phyloP scores from a whole-genome alignment of 2,113 vertebrate genomes.

The Burhinus oedicnemus region DNA sequence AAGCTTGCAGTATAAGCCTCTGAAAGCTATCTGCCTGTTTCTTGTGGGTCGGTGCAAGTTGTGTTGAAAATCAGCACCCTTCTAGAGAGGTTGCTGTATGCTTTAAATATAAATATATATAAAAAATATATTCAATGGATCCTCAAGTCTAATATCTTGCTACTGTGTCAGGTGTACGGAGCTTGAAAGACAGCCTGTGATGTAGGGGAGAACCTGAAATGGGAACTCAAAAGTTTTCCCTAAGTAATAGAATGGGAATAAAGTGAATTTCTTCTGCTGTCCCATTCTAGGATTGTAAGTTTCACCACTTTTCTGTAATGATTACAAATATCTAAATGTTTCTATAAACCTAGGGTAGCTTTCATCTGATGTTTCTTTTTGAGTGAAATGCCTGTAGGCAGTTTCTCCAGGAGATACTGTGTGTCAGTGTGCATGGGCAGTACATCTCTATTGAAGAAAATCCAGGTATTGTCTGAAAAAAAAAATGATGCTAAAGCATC shows the following conservation, averaged over 20 bases:
- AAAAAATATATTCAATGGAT: fast-evolving
- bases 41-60: fast-evolving
- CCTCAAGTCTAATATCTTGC: background rate
- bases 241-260: background rate
- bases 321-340: background rate
- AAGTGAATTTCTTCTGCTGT: background rate
- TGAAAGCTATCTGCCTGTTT: background rate
- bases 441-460: background rate
- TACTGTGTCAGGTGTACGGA: background rate
- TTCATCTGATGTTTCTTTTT: background rate
- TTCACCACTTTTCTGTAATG: background rate
- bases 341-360: background rate
- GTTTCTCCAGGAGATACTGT: background rate
- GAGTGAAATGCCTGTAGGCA: background rate
- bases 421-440: background rate
- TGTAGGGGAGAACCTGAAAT: background rate
- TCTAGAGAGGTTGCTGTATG: too few species aligned
- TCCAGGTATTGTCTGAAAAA: background rate
- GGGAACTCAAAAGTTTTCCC: background rate
- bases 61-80: too few species aligned
- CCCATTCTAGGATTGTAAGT: background rate
- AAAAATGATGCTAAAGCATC: fast-evolving
- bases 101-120: background rate
- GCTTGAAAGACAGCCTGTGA: background rate
- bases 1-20: too few species aligned